Evolutionary conservation across 2,888 invertebrate genomes (phyloP).

Genomic region (Muschampia plurimacula): DNA sequence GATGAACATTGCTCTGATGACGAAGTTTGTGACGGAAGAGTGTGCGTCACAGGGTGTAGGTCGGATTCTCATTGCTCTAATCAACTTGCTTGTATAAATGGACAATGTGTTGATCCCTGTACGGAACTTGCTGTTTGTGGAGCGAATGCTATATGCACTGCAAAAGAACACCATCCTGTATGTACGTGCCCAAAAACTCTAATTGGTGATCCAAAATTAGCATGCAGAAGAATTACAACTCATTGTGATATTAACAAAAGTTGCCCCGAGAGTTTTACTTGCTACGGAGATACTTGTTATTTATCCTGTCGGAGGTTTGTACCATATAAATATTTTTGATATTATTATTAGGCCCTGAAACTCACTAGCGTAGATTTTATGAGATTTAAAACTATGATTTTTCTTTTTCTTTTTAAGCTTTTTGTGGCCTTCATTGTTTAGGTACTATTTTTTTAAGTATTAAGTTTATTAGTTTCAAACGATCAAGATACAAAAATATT

Average conservation of each 20-base stretch:
- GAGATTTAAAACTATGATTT: too few species aligned
- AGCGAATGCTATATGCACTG: conserved; percentile 91
- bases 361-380: too few species aligned
- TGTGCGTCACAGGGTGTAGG: conserved; percentile 93
- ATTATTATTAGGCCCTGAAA: neutral
- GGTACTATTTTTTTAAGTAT: too few species aligned
- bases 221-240: conserved; percentile 89
- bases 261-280: conserved; percentile 90
- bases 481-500: too few species aligned
- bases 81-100: conserved; percentile 90
- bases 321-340: conserved; percentile 12
- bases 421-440: too few species aligned
- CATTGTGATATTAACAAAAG: conserved; percentile 88
- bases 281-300: conserved; percentile 92
- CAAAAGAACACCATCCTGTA: conserved; percentile 89
- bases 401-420: too few species aligned
- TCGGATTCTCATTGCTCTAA: conserved; percentile 91
- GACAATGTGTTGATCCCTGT: conserved; percentile 93
- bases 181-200: conserved; percentile 91
- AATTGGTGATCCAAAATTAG: conserved; percentile 90
- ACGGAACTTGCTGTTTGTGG: conserved; percentile 92
- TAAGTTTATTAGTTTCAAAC: too few species aligned
- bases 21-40: conserved; percentile 93
- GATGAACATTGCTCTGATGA: conserved; percentile 95
- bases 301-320: conserved; percentile 90